Base-by-base conservation (phyloP, 2,888 invertebrate genomes). In the Platerodrilus igneus region DNA sequence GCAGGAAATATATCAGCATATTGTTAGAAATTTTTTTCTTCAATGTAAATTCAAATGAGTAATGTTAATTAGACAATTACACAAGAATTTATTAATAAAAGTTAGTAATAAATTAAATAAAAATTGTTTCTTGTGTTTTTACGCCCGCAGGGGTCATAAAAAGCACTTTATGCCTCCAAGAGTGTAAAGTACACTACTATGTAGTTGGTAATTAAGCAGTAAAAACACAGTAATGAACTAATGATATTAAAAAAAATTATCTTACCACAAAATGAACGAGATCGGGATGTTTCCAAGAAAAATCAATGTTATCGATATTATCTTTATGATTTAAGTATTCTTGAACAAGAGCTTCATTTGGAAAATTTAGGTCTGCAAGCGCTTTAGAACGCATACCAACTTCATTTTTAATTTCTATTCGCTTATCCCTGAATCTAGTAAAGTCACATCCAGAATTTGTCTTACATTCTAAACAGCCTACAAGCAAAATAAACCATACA, bases 291-390 rank as follows among this genome's bases (percentile, higher is more conserved):
- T 72, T 74, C 76, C 82, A 83, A 32, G 67, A 65, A 11, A 81
- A 70, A 49, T 79, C 60, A 13, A 78, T 57, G 34, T 71, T 66
- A 2, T 78, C 72, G 8, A 76, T 60, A 15, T 72, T 68, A 4
- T 72, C 72, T 34, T 76, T 76, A 6, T 71, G 67, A 22, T 71
- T 64, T 27, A 84, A 67, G 66, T 83, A 89, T 66, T 89, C 89
- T 31, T 79, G 73, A 60, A 88, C 81, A 15, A 88, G 69, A 52
- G 78, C 77, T 52, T 84, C 78, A 50, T 79, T 79, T 3, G 89
- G 88, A 65, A 89, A 89, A 32, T 71, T 63, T 2, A 69, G 64
- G 42, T 78, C 74, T 1, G 70, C 59, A 16, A 88, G 57, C 0
- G 86, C 83, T 58, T 83, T 83, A 30, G 70, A 76, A 7, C 86